Evolutionary conservation across 2,113 vertebrate genomes (phyloP).

Genomic region (Myotis brandtii): DNA sequence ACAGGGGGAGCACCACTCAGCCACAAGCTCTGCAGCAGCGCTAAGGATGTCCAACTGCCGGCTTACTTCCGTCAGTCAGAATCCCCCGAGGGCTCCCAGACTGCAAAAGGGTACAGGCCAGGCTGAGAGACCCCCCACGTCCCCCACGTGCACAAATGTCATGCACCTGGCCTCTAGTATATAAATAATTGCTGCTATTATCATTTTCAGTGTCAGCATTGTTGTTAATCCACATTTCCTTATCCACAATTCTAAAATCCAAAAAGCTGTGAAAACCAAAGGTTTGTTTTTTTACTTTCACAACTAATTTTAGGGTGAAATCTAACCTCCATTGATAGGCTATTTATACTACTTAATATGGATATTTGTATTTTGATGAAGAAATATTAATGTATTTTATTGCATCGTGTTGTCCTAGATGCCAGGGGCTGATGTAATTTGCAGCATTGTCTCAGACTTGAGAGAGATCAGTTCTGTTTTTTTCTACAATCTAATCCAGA

Average conservation of each 20-base stretch:
- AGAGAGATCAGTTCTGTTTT: neutral
- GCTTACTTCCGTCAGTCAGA: no score
- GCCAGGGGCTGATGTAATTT: neutral
- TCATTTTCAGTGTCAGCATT: neutral
- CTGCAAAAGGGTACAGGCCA: no score
- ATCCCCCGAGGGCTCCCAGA: no score
- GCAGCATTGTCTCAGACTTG: neutral
- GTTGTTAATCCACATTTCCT: neutral
- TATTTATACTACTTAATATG: neutral
- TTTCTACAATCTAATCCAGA: neutral
- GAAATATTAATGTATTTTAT: neutral
- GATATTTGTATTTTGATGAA: neutral
- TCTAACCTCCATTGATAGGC: neutral
- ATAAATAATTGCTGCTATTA: neutral
- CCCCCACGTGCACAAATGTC: no score
- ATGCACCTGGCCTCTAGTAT: neutral
- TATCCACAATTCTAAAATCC: constrained; percentile 29
- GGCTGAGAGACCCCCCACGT: no score
- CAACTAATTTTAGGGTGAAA: constrained; percentile 21
- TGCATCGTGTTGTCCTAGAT: neutral
- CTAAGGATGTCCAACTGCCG: no score
- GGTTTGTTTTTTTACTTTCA: neutral
- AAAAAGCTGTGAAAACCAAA: neutral
- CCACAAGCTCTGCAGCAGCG: no score
- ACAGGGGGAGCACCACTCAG: no score